phyloP scores from a whole-genome alignment of 2,113 vertebrate species.

The Microtus ochrogaster region DNA sequence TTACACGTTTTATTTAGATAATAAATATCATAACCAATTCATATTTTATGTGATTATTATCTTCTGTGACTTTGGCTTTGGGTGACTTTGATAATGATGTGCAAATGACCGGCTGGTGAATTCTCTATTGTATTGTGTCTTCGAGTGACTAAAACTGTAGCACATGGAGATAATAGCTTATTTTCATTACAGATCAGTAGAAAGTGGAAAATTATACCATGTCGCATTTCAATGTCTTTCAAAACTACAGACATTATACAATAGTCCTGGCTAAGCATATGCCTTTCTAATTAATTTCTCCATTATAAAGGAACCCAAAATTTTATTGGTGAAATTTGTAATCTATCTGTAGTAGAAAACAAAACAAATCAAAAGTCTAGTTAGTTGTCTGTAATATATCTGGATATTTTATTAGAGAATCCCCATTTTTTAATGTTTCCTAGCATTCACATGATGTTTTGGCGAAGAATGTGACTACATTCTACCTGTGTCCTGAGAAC shows the following conservation, averaged over 20 bases:
- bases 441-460: not conserved
- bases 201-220: slow-evolving; percentile 62
- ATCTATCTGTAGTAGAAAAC: slow-evolving; percentile 1
- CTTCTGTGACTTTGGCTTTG: not conserved
- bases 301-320: not conserved
- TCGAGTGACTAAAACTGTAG: slow-evolving; percentile 29
- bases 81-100: slow-evolving; percentile 2
- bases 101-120: slow-evolving; percentile 29
- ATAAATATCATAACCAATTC: not conserved
- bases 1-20: slow-evolving; percentile 36
- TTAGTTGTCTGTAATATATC: not conserved
- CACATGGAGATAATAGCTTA: slow-evolving; percentile 44
- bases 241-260: not conserved
- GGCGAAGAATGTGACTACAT: not conserved
- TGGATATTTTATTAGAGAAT: not conserved
- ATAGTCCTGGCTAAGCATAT: not conserved
- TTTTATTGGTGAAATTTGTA: not conserved
- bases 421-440: not conserved
- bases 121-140: slow-evolving; percentile 44
- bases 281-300: slow-evolving; percentile 15
- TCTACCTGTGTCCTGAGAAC: not conserved
- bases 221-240: slow-evolving; percentile 45
- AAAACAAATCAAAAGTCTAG: slow-evolving; percentile 11
- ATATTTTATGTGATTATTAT: slow-evolving; percentile 28
- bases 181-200: slow-evolving; percentile 65